Base-by-base conservation (phyloP, 2,888 invertebrate genomes). In the Formica aserva region DNA sequence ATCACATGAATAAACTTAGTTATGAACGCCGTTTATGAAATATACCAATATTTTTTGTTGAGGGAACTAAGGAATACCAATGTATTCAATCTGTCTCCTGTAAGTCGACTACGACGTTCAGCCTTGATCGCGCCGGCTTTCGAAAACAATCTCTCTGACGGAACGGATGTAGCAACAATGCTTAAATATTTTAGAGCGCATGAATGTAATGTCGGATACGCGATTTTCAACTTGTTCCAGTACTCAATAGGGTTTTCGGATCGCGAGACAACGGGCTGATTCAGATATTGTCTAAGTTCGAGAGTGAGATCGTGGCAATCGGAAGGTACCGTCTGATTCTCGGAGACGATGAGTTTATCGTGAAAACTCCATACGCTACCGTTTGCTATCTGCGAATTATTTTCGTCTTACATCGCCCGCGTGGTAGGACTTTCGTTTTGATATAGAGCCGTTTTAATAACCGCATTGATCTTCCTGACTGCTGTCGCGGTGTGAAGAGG, bases 121-220 rank as follows among this genome's bases (percentile, higher is more conserved):
- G n/a, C 71, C 22, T 75, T 76, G 26, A 82, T 82, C 22, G 63
- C 63, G 1, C 76, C 85, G 18, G 82, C 82, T 63, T 74, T 62
- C n/a, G 85, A 85, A 41, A 85, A 85, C 4, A 82, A 48, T 15
- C 82, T 41, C 52, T 18, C 77, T 83, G 65, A 74, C 83, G 8
- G 32, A 18, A 62, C 32, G 62, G 62, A 62, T 32, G 32, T 62
- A 62, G 32, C 18, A 62, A 62, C 32, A 85, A 66, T 15, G 63
- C 67, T 26, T 74, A 67, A 18, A 82, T 62, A 60, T 78, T 77
- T 38, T 78, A 63, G 8, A 85, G 13, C 15, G 78, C 83, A 45
- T 72, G 6, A 22, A 48, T 67, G 41, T 78, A 52, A 1, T 41
- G 78, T 18, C 22, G 84, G 80, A 69, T 77, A 85, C 6, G 75